Conservation (phyloP, 2,888 invertebrate genomes). For the Bombylius discolor region DNA sequence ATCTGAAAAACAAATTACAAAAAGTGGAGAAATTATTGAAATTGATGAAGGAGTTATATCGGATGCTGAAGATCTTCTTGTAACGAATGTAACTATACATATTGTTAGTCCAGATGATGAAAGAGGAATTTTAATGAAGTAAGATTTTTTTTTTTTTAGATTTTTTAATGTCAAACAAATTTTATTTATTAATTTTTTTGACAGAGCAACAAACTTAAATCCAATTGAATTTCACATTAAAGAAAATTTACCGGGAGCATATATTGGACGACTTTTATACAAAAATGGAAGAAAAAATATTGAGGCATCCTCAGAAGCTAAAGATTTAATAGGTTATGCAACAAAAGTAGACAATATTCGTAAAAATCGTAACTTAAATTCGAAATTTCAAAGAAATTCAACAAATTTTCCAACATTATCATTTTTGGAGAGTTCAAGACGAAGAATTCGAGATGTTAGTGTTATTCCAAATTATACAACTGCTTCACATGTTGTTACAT, state of each 20-base stretch:
- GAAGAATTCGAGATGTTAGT: constrained; percentile 3
- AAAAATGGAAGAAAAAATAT: constrained; percentile 32
- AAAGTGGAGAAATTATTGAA: constrained; percentile 21
- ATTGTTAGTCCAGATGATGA: constrained; percentile 66
- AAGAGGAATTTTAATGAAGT: constrained; percentile 51
- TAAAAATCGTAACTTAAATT: constrained; percentile 13
- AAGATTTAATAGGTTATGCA: constrained; percentile 10
- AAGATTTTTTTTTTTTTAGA: constrained; percentile 6
- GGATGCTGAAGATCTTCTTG: constrained; percentile 48
- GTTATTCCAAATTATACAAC: not conserved
- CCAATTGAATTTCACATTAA: constrained; percentile 61
- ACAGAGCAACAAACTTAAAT: constrained; percentile 52
- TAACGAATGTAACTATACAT: constrained; percentile 74
- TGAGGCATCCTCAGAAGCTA: constrained; percentile 13
- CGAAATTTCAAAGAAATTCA: constrained; percentile 11
- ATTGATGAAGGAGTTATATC: constrained; percentile 29
- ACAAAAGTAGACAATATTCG: constrained; percentile 6
- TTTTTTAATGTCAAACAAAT: not conserved
- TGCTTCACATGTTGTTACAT: not conserved
- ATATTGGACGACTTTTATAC: constrained; percentile 58
- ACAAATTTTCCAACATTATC: constrained; percentile 2
- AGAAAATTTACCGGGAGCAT: constrained; percentile 60
- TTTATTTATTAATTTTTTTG: constrained; percentile 11
- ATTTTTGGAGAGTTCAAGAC: not conserved
- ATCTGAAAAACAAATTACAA: constrained; percentile 15